Evolutionary conservation across 2,797 vertebrate species (phyloP).

Genomic region (Rhynchotus rufescens): DNA sequence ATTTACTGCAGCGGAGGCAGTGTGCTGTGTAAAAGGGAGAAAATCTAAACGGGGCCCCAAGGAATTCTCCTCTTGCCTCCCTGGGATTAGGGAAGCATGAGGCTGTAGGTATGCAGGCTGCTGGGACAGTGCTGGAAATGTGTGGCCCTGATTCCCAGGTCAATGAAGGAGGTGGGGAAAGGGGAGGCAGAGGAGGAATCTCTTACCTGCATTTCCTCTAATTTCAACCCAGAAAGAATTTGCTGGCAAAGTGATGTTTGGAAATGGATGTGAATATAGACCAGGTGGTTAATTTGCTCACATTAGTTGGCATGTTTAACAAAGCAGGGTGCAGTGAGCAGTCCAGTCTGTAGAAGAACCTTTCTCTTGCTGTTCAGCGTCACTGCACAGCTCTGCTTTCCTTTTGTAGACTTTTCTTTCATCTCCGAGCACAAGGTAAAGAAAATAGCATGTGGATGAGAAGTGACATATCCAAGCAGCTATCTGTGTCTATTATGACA

Average conservation of each 20-base stretch:
- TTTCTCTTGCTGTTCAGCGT: conserved; percentile 3
- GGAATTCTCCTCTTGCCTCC: background rate
- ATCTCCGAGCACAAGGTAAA: background rate
- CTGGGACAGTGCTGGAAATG: background rate
- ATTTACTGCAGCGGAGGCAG: background rate
- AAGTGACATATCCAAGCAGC: background rate
- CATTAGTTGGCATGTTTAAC: conserved; percentile 39
- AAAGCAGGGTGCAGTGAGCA: background rate
- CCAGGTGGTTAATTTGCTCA: conserved; percentile 55
- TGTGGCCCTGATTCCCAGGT: background rate
- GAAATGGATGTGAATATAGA: conserved; percentile 27
- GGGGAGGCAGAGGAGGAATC: background rate
- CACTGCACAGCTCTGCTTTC: background rate
- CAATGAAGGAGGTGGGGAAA: background rate
- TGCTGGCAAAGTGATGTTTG: background rate
- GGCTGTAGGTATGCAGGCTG: background rate
- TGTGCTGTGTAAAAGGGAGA: background rate
- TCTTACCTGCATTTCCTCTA: background rate
- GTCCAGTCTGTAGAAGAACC: conserved; percentile 21
- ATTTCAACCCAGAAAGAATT: background rate
- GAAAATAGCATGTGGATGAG: background rate
- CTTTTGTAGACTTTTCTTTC: background rate
- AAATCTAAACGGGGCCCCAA: background rate
- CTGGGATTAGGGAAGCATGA: background rate
- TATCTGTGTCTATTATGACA: background rate